Percentiles rank a stretch among this genome's conserved stretches.
Evolutionary conservation across 2,113 vertebrate genomes (phyloP).

Genomic region (Felis catus): DNA sequence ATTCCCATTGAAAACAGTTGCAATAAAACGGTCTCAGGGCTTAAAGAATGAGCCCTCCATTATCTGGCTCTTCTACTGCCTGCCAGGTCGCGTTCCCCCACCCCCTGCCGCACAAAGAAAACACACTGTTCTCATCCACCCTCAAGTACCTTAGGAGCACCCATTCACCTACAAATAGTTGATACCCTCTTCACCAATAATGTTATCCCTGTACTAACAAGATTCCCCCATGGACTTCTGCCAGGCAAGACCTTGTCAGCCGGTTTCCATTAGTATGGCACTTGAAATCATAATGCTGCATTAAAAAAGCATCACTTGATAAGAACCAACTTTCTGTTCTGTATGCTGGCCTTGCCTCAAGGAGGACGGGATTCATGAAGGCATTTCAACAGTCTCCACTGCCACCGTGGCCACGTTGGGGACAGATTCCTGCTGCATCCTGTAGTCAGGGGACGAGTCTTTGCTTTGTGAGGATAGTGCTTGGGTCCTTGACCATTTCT

Average conservation of each 20-base stretch:
- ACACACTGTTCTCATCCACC: slow-evolving; percentile 35
- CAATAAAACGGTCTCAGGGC: slow-evolving; percentile 51
- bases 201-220: slow-evolving; percentile 16
- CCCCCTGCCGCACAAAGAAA: slow-evolving; percentile 41
- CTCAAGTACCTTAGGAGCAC: slow-evolving; percentile 62
- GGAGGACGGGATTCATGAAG: slow-evolving; percentile 13
- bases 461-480: background rate
- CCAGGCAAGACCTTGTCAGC: slow-evolving; percentile 45
- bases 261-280: slow-evolving; percentile 14
- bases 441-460: background rate
- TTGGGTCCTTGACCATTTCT: background rate
- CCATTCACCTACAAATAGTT: slow-evolving; percentile 45
- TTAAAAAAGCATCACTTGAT: slow-evolving; percentile 17
- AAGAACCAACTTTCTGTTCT: background rate
- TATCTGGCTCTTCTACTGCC: slow-evolving; percentile 40
- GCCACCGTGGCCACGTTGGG: background rate
- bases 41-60: slow-evolving; percentile 55
- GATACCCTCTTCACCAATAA: slow-evolving; percentile 55
- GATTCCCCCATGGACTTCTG: slow-evolving; percentile 39
- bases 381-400: background rate
- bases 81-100: background rate
- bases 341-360: background rate
- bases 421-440: background rate
- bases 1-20: slow-evolving; percentile 63
- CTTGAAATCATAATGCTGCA: slow-evolving; percentile 57